Evolutionary conservation across 2,888 invertebrate genomes (phyloP), one percentile per base, ranked within the genome.

Genomic region (Caenorhabditis sulstoni): DNA sequence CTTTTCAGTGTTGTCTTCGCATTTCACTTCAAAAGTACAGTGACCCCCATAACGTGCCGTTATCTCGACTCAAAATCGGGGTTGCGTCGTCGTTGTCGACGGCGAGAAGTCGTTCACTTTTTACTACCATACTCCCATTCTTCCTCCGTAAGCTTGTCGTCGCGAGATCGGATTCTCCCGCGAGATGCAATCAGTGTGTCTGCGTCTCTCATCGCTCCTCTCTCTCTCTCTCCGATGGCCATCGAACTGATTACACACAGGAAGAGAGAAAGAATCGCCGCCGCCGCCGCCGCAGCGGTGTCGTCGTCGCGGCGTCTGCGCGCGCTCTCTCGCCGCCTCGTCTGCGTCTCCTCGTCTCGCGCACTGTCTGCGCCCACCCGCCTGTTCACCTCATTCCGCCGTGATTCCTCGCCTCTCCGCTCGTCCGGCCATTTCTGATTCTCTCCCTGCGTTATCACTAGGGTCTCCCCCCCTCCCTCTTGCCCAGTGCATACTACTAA

Each of bases 221-320:
- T n/a, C 29, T 5, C 29, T 29, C 29, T 29, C 29, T 29, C 29
- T n/a, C 29, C 44, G 53, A 65, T 68, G 67, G 68, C 12, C 68
- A 52, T 59, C 68, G 68, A 68, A 68, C 68, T 68, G 68, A 68
- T 68, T 68, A 68, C 68, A 68, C 68, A 68, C 2, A 11, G 23
- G 16, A 16, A n/a, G 18, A 47, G 18, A 11, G 47, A n/a, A 47
- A 2, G 55, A 22, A 22, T 29, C 29, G 29, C 29, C 29, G 29
- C 7, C 29, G 29, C 29, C 29, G 29, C 29, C 29, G 29, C 29
- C 29, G 29, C 29, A 3, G 29, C 29, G 4, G 29, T 7, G 29
- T 29, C 29, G 29, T 29, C 29, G 4, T 7, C 4, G 29, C 29
- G 3, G 29, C 29, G 29, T 7, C 29, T 29, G n/a, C n/a, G n/a